phyloP scores from a whole-genome alignment of 2,113 vertebrate species.

The Lepus europaeus region DNA sequence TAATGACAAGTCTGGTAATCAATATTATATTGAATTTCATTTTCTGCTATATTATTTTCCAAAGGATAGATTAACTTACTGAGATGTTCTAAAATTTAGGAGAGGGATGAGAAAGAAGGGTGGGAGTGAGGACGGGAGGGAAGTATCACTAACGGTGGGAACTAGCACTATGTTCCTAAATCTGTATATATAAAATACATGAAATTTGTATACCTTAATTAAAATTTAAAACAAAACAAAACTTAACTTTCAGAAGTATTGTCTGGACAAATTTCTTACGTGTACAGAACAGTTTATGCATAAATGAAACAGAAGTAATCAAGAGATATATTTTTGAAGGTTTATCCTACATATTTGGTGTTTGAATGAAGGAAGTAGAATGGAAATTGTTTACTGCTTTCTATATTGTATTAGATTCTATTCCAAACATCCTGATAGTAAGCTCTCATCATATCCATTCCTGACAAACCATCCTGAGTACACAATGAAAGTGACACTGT shows the following conservation, averaged over 20 bases:
- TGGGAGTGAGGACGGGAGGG: no score
- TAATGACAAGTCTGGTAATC: background rate
- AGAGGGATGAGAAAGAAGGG: no score
- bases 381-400: background rate
- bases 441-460: background rate
- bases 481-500: background rate
- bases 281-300: background rate
- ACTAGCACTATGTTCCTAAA: no score
- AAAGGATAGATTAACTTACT: background rate
- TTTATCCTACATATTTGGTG: background rate
- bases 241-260: conserved; percentile 43
- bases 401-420: background rate
- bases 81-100: background rate
- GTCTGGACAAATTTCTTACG: background rate
- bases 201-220: no score
- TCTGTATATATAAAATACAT: no score
- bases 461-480: background rate
- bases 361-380: conserved; percentile 29
- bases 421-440: background rate
- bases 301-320: background rate
- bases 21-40: conserved; percentile 6
- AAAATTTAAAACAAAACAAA: no score
- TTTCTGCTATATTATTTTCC: background rate
- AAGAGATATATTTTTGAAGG: conserved; percentile 15
- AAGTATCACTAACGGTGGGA: no score